phyloP scores from a whole-genome alignment of 1,140 invertebrate genomes.

The Eubasilissa regina region DNA sequence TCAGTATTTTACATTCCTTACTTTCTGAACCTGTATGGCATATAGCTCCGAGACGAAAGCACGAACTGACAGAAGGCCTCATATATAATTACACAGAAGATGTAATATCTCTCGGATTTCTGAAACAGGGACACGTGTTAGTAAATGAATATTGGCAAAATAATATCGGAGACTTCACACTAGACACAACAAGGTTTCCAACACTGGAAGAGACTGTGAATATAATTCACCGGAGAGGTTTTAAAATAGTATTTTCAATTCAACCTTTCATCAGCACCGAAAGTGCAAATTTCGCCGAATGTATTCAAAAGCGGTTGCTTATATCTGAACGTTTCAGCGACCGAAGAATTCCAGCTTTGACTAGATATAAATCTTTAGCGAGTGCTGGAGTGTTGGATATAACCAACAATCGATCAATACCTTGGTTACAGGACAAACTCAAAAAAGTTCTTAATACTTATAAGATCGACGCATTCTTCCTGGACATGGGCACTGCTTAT shows the following conservation, averaged over 20 bases:
- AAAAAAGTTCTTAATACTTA: slow-evolving; percentile 80
- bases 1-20: slow-evolving; percentile 81
- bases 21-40: slow-evolving; percentile 89
- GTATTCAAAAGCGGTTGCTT: slow-evolving; percentile 80
- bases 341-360: slow-evolving; percentile 81
- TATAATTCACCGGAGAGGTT: slow-evolving; percentile 86
- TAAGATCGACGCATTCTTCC: slow-evolving; percentile 90
- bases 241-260: slow-evolving; percentile 87
- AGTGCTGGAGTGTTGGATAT: slow-evolving; percentile 89
- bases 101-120: slow-evolving; percentile 81
- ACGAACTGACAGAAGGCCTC: slow-evolving; percentile 77
- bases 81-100: slow-evolving; percentile 88
- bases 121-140: slow-evolving; percentile 85
- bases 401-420: slow-evolving; percentile 83
- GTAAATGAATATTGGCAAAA: slow-evolving; percentile 90
- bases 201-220: slow-evolving; percentile 85
- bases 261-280: slow-evolving; percentile 92
- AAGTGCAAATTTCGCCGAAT: slow-evolving; percentile 83
- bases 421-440: slow-evolving; percentile 87
- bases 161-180: slow-evolving; percentile 83
- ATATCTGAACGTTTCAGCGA: slow-evolving; percentile 83
- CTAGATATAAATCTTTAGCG: slow-evolving; percentile 81
- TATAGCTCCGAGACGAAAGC: slow-evolving; percentile 78
- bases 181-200: slow-evolving; percentile 82
- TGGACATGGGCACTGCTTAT: slow-evolving; percentile 91